Base-by-base conservation (phyloP, 2,113 vertebrate genomes). In the Alligator sinensis region DNA sequence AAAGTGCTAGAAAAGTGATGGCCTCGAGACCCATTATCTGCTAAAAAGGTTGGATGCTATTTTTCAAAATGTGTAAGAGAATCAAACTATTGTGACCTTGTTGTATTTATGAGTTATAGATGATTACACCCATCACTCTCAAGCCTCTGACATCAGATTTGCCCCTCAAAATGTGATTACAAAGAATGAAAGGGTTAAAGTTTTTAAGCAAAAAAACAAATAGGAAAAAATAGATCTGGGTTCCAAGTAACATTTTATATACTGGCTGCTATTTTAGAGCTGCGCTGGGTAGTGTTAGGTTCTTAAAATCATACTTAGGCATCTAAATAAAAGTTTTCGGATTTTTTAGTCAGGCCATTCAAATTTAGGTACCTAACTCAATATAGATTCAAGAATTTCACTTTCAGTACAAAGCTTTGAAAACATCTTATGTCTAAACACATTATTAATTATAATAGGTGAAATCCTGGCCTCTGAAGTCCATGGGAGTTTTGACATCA, bases 1-100 rank as follows among this genome's bases (percentile, higher is more conserved):
- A 87, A 82, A 91, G 94, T 92, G 0, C 87, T 38, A 95, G 93
- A 92, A 76, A 30, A 95, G 92, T 61, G 54, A 61, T 74, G 78
- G 87, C 83, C 90, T 97, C 95, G 93, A 95, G 95, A 96, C 61
- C 91, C 4, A 47, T 96, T 96, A 96, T 97, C 94, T 74, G 21
- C 0, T 84, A 27, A 92, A 84, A 77, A 93, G 89, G 8, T 95
- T 96, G 95, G 92, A 63, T 3, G 25, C 47, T 30, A 1, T 28
- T 93, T 83, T 96, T 94, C 86, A 87, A 80, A 92, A 96, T 94
- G 95, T 95, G 93, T 94, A 1, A 84, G 91, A 95, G 94, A 47
- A 74, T 38, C 38, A 21, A 11, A 47, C 6, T 84, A 92, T 84
- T 77, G 66, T 91, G 80, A 95, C 74, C 88, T 9, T 1, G 64